phyloP scores from a whole-genome alignment of 2,113 vertebrate species.

The Hippopotamus amphibius region DNA sequence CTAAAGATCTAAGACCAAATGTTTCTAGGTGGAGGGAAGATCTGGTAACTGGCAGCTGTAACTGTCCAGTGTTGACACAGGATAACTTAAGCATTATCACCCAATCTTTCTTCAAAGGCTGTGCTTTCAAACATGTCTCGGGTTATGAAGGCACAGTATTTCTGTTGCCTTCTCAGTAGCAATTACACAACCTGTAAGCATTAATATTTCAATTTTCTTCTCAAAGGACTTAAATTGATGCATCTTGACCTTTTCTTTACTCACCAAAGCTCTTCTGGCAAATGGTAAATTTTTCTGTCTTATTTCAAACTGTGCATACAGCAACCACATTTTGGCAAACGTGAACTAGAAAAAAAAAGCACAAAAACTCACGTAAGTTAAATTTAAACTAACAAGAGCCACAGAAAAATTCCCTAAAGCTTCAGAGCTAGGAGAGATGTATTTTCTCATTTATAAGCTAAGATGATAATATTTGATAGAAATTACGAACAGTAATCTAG shows the following conservation, averaged over 20 bases:
- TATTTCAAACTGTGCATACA: slow-evolving; percentile 97
- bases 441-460: background rate
- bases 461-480: background rate
- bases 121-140: background rate
- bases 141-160: background rate
- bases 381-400: slow-evolving; percentile 37
- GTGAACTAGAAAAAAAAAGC: slow-evolving; percentile 92
- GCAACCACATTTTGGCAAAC: slow-evolving; percentile 98
- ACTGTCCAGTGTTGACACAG: background rate
- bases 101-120: background rate
- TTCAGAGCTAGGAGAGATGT: background rate
- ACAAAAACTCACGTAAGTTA: background rate
- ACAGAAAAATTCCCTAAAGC: background rate
- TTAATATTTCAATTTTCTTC: slow-evolving; percentile 44
- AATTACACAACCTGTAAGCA: background rate
- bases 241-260: slow-evolving; percentile 73
- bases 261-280: slow-evolving; percentile 95
- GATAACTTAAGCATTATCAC: background rate
- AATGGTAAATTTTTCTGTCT: slow-evolving; percentile 96
- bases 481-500: background rate
- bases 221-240: slow-evolving; percentile 58
- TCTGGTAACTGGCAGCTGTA: background rate
- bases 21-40: background rate
- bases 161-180: background rate
- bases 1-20: background rate